phyloP scores from a whole-genome alignment of 2,888 invertebrate genomes.

The Lacanobia oleracea region DNA sequence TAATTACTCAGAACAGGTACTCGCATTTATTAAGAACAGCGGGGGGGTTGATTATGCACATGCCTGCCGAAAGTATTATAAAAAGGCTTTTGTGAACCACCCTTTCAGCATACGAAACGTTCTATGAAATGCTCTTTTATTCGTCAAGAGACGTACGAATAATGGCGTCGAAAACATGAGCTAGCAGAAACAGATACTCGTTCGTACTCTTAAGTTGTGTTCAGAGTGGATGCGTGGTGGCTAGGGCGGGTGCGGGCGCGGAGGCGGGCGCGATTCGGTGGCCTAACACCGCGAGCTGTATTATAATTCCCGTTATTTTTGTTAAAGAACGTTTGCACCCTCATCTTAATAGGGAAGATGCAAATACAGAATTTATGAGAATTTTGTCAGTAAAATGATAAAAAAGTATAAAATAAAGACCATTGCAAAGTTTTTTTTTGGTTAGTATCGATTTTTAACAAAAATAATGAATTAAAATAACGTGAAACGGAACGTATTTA shows the following conservation, averaged over 20 bases:
- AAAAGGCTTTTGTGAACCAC: slow-evolving; percentile 86
- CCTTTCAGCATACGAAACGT: slow-evolving; percentile 80
- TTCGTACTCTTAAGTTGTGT: slow-evolving; percentile 52
- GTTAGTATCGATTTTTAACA: too few relatives aligned
- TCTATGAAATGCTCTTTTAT: slow-evolving; percentile 87
- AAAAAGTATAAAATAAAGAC: too few relatives aligned
- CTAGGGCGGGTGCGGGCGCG: background rate
- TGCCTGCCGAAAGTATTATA: slow-evolving; percentile 85
- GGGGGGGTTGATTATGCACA: slow-evolving; percentile 78
- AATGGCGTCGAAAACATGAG: slow-evolving; percentile 81
- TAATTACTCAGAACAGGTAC: slow-evolving; percentile 79
- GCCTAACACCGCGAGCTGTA: too few relatives aligned
- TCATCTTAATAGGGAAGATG: too few relatives aligned
- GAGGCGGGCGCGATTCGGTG: background rate
- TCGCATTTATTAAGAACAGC: slow-evolving; percentile 80
- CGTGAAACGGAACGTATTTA: too few relatives aligned
- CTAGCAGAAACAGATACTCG: slow-evolving; percentile 83
- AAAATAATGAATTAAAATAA: too few relatives aligned
- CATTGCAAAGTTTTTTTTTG: too few relatives aligned
- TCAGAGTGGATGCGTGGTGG: background rate
- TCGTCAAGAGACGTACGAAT: slow-evolving; percentile 73
- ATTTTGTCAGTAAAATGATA: too few relatives aligned
- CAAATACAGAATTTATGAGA: too few relatives aligned
- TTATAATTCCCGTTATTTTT: too few relatives aligned
- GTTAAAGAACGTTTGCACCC: too few relatives aligned